phyloP scores from a whole-genome alignment of 2,113 vertebrate species.

The Austrofundulus limnaeus region DNA sequence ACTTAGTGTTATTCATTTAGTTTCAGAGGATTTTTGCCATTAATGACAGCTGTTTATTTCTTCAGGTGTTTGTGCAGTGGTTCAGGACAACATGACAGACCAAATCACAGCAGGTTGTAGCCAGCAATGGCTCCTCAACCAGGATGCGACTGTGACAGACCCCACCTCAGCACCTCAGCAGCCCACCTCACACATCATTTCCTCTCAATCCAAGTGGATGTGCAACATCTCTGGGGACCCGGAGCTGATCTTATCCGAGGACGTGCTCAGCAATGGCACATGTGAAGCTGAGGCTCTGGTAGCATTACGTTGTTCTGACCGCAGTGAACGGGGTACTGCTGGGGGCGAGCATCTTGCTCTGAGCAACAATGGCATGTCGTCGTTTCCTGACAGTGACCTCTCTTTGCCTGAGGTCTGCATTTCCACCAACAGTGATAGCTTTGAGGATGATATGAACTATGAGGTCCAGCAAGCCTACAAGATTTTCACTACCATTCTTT shows the following conservation, averaged over 20 bases:
- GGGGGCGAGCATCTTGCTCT: constrained; percentile 38
- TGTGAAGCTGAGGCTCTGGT: constrained; percentile 48
- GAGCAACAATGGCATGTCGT: constrained; percentile 51
- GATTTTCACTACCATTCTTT: constrained; percentile 88
- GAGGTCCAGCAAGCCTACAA: constrained; percentile 90
- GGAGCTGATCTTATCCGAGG: constrained; percentile 24
- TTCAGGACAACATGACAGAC: constrained; percentile 43
- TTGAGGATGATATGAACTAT: constrained; percentile 81
- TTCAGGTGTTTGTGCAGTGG: constrained; percentile 46
- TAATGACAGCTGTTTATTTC: constrained; percentile 42
- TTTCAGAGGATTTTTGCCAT: not conserved
- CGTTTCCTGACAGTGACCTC: constrained; percentile 67
- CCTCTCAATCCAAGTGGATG: constrained; percentile 43
- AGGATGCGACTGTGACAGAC: constrained; percentile 28
- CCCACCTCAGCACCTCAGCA: constrained; percentile 8
- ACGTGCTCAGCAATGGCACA: constrained; percentile 57
- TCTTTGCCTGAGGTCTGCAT: constrained; percentile 72
- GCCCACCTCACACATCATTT: constrained; percentile 27
- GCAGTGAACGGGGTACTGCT: constrained; percentile 25
- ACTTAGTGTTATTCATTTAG: not conserved
- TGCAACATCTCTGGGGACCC: constrained; percentile 30
- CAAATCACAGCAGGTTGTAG: constrained; percentile 40
- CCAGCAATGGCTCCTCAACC: constrained; percentile 24
- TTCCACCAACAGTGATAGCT: constrained; percentile 54
- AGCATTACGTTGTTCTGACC: constrained; percentile 19